Base-by-base conservation (phyloP, 2,888 invertebrate genomes). In the Neoascia interrupta region DNA sequence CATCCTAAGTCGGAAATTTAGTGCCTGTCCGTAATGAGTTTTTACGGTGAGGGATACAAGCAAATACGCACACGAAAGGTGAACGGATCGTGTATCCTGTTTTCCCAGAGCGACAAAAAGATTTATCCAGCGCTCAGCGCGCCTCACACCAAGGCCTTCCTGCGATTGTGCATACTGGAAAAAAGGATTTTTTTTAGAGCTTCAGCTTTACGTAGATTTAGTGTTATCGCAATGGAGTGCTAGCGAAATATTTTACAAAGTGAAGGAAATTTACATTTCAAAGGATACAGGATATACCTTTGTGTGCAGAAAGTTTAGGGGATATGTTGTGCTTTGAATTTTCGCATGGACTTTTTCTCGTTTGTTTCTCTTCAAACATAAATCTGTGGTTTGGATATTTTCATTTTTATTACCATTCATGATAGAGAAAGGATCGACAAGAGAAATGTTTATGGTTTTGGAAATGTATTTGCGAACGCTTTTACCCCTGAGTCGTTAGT, bases 1-100 rank as follows among this genome's bases (percentile, higher is more conserved):
- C 76, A 76, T 76, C 72, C 53, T 72, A 72, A 76, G 76, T 60
- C 72, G 58, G 54, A 76, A 76, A 76, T 76, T 76, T 72, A 76
- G 72, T 76, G 72, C 64, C 76, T 72, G 72, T 66, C 64, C 36
- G 76, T 76, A 76, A 76, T 76, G 64, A 72, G 64, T 72, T 69
- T 66, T 53, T 26, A 72, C 15, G 37, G 31, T 28, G 36, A 26
- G 26, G 54, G 26, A 28, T 16, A 23, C 15, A 21, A 26, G 19
- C 36, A 36, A 37, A 49, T 28, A 54, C 54, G 43, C 51, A 58
- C 43, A 51, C 18, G 15, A 21, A 31, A 2, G 15, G 26, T 36
- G 21, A 54, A 69, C 23, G 41, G 36, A 49, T 70, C 51, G 31
- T 64, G 58, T 76, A 51, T 63, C 10, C 39, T 51, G 64, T 53